phyloP scores from a whole-genome alignment of 2,797 vertebrate genomes.

The Falco novaeseelandiae region DNA sequence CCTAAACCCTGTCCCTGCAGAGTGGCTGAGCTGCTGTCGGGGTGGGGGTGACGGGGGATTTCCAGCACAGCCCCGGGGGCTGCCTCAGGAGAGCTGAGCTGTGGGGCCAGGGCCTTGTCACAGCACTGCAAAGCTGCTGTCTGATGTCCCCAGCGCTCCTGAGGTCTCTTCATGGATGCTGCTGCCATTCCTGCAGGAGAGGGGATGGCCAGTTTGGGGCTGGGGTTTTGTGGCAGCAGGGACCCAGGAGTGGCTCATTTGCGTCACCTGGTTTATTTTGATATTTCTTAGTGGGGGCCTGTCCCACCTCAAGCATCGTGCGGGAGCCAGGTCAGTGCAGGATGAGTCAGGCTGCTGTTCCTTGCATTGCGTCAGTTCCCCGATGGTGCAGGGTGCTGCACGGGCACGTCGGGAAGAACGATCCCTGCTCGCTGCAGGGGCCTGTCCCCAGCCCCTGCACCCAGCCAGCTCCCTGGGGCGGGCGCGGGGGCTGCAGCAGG shows the following conservation, averaged over 20 bases:
- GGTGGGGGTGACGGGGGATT: background rate
- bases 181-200: rapidly evolving
- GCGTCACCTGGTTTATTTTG: background rate
- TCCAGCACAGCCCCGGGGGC: background rate
- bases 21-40: background rate
- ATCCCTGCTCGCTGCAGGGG: background rate
- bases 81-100: rapidly evolving
- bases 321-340: background rate
- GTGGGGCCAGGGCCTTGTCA: rapidly evolving
- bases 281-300: background rate
- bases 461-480: rapidly evolving
- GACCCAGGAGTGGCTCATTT: background rate
- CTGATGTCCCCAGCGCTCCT: rapidly evolving
- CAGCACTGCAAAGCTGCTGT: rapidly evolving
- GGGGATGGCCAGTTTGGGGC: rapidly evolving
- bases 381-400: background rate
- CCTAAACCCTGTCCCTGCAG: background rate
- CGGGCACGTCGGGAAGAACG: rapidly evolving
- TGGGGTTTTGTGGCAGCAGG: background rate
- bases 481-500: rapidly evolving
- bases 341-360: slow-evolving; percentile 30
- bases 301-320: background rate
- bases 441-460: background rate
- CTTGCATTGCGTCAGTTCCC: background rate
- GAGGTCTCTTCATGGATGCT: rapidly evolving